These are phyloP conservation scores for Drosophila dunni DNA, from an alignment of 1,140 invertebrate genomes.

Conservation along the genomic window DNA sequence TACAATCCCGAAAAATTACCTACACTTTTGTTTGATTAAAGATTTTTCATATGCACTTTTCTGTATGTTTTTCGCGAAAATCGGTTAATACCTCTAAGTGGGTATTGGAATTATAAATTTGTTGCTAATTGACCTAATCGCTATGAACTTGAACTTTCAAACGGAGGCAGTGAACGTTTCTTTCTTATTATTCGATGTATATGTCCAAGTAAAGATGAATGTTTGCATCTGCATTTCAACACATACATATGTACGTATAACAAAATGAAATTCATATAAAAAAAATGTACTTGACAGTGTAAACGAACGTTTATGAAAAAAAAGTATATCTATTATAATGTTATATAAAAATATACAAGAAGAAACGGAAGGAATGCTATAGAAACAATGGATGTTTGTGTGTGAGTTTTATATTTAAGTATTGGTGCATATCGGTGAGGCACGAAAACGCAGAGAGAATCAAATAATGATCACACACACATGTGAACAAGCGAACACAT, in stretches of 20 bases:
- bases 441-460: conserved; percentile 21
- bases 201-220: not conserved
- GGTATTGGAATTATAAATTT: not conserved
- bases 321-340: not conserved
- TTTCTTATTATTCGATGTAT: not conserved
- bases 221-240: not conserved
- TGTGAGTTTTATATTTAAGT: conserved; percentile 10
- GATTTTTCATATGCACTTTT: too few species aligned
- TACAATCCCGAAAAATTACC: conserved; percentile 1
- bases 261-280: not conserved
- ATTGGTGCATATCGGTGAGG: conserved; percentile 25
- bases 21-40: not conserved
- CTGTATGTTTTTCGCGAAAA: too few species aligned
- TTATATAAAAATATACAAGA: not conserved
- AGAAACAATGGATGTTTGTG: conserved; percentile 17
- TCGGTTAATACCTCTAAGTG: too few species aligned
- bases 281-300: too few species aligned
- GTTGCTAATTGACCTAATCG: not conserved
- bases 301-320: not conserved
- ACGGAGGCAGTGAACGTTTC: not conserved
- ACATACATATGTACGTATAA: not conserved
- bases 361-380: conserved; percentile 26
- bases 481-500: not conserved
- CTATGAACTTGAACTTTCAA: conserved; percentile 7
- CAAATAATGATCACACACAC: conserved; percentile 41